A percentile compares a stretch with the other conserved stretches of the same genome.
Evolutionary conservation across 2,113 vertebrate genomes (phyloP).

Genomic region (Trematocara variabile): DNA sequence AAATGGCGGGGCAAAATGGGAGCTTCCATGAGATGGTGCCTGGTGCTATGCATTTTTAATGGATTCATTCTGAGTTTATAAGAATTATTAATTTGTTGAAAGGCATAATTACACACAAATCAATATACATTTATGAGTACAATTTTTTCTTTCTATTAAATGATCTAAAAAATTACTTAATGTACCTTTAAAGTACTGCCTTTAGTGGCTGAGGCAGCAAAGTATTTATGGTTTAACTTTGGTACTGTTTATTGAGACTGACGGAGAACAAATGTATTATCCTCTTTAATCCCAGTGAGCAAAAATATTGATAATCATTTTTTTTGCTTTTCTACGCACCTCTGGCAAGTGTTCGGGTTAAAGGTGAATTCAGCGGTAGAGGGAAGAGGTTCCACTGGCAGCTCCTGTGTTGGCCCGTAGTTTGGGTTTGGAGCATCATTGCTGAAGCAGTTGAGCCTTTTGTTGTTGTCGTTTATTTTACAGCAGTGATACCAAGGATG

Average conservation of each 20-base stretch:
- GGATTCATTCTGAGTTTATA: not conserved
- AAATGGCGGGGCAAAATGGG: not conserved
- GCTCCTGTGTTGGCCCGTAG: slow-evolving; percentile 39
- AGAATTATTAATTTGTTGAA: not conserved
- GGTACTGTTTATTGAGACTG: not conserved
- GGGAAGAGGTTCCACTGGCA: not conserved
- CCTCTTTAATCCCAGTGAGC: not conserved
- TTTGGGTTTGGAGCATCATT: slow-evolving; percentile 21
- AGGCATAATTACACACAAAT: not conserved
- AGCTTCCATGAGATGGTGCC: not conserved
- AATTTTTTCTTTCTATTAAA: not conserved
- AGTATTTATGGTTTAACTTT: not conserved
- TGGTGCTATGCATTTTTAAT: not conserved
- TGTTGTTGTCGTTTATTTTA: rapidly evolving
- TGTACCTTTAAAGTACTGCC: not conserved
- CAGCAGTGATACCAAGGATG: slow-evolving; percentile 65
- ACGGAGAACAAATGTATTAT: not conserved
- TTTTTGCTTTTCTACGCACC: slow-evolving; percentile 14
- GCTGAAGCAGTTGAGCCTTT: slow-evolving; percentile 60
- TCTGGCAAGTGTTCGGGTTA: slow-evolving; percentile 46
- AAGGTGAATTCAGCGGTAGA: slow-evolving; percentile 39
- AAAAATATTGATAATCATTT: not conserved
- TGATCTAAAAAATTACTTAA: not conserved
- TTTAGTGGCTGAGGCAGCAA: not conserved
- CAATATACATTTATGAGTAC: not conserved